Base-by-base conservation (phyloP, 2,888 invertebrate genomes). In the Protodeltote pygarga region DNA sequence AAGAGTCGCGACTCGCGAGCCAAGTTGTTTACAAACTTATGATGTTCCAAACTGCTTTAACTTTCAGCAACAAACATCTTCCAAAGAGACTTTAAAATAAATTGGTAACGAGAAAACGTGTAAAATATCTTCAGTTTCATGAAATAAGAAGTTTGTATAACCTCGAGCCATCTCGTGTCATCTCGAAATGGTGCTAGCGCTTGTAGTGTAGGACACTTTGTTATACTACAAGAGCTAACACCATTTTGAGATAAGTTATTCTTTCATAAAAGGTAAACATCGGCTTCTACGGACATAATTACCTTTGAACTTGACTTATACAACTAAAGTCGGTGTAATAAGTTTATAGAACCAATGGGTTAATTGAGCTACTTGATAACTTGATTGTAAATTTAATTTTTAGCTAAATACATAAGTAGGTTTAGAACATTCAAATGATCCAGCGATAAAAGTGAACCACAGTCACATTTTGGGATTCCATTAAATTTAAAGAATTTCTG, bases 231-330 rank as follows among this genome's bases (percentile, higher is more conserved):
- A n/a, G n/a, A n/a, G n/a, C n/a, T n/a, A n/a, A n/a, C n/a, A n/a
- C 21, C 28, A 28, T 31, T 46, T 27, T 33, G 35, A 21, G 34
- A 14, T 40, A 32, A 32, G 17, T 10, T 40, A 32, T 13, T 40
- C 21, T 14, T 13, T 37, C 35, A 40, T 14, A 34, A 25, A 35
- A 53, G 47, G 41, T 20, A 32, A 35, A 32, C 31, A 41, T 13
- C n/a, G 5, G n/a, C 28, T 8, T 24, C 38, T 61, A 59, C 37
- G 42, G 60, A 53, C 29, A 24, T 15, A 29, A 19, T n/a, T 27
- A 37, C 16, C 23, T 47, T 54, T 49, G 49, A 62, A 49, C 59
- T 55, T 59, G 57, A 61, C 58, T 61, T 47, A 32, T 29, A 24
- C 34, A 4, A 11, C 5, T 19, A 54, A 61, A 48, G 48, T n/a